Evolutionary conservation across 1,140 invertebrate species (phyloP).

Genomic region (Rhagoletis zephyria): DNA sequence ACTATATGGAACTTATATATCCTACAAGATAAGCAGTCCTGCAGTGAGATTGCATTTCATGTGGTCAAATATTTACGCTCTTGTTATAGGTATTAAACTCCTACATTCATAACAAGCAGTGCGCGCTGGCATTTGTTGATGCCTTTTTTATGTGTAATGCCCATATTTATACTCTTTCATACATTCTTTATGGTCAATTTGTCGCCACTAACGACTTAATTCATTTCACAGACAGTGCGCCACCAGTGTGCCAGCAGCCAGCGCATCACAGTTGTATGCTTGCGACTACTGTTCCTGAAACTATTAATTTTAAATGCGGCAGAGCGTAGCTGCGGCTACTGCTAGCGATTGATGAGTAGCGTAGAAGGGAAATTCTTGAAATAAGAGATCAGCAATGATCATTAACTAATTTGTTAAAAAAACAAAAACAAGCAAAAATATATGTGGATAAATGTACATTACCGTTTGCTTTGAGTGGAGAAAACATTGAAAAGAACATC

Average conservation of each 20-base stretch:
- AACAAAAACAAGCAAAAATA: background rate
- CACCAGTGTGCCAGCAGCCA: conserved; percentile 3
- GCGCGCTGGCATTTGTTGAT: background rate
- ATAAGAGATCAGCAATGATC: conserved; percentile 44
- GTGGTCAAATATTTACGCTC: conserved; percentile 20
- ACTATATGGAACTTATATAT: background rate
- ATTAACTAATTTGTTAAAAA: conserved; percentile 46
- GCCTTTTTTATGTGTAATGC: background rate
- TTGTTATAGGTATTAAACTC: background rate
- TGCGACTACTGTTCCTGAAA: background rate
- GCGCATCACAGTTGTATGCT: background rate
- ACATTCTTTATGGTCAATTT: conserved; percentile 70
- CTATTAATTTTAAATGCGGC: conserved; percentile 9
- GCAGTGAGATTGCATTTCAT: background rate
- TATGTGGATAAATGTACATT: background rate
- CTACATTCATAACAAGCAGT: background rate
- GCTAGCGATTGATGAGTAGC: background rate
- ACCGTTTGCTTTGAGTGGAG: background rate
- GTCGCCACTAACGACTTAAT: conserved; percentile 73
- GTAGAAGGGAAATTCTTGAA: conserved; percentile 35
- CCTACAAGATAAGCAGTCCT: background rate
- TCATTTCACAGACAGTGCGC: conserved; percentile 68
- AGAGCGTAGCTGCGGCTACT: background rate
- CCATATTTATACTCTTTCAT: background rate
- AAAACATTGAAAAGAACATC: conserved; percentile 28